These are phyloP conservation scores for Ptychobarbus kaznakovi DNA, from an alignment of 2,797 vertebrate genomes.

Conservation along the genomic window DNA sequence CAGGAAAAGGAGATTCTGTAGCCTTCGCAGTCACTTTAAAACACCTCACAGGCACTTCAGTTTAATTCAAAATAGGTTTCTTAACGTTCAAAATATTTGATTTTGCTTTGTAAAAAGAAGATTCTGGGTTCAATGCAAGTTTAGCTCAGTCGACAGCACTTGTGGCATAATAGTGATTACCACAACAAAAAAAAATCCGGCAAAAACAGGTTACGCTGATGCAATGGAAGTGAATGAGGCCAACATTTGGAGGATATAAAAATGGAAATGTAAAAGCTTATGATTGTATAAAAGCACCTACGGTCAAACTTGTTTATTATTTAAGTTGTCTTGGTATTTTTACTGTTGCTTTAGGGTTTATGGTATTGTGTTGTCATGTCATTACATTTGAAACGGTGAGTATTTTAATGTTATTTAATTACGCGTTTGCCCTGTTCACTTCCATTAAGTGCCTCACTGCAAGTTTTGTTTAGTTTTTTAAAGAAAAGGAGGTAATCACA, in stretches of 20 bases:
- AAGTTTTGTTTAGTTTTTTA: background rate
- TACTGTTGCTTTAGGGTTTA: background rate
- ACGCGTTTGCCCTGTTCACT: background rate
- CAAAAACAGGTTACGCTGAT: background rate
- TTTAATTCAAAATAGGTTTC: background rate
- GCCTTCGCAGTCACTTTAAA: slow-evolving; percentile 1
- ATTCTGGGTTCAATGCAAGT: background rate
- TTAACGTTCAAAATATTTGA: background rate
- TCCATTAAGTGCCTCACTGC: background rate
- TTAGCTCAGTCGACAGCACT: background rate
- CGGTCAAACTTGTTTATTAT: background rate
- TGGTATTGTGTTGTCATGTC: background rate
- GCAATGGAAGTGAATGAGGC: background rate
- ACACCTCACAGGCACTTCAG: background rate
- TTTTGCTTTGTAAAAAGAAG: slow-evolving; percentile 6
- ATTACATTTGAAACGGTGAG: background rate
- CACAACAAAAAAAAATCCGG: background rate
- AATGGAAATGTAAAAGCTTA: background rate
- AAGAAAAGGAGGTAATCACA: background rate
- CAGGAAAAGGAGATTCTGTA: slow-evolving; percentile 10
- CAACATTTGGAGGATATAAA: background rate
- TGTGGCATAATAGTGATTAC: background rate
- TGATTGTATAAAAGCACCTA: background rate
- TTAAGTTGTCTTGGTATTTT: background rate
- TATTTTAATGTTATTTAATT: background rate